These are phyloP conservation scores for Pseudomugil gertrudae DNA, from an alignment of 2,797 vertebrate species.

Conservation along the genomic window DNA sequence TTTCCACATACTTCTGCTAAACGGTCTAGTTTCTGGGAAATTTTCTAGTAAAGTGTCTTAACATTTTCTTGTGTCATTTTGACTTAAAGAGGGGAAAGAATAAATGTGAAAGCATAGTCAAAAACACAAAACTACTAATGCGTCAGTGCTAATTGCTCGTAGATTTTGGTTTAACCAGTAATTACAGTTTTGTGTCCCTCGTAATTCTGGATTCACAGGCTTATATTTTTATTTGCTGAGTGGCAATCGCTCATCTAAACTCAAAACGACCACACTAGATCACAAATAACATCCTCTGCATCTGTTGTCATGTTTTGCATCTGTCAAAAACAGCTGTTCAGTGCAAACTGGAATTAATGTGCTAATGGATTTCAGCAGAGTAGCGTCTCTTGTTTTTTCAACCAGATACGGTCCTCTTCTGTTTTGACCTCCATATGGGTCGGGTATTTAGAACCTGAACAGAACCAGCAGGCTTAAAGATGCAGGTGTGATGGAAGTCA, in stretches of 20 bases:
- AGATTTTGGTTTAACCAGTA: background rate
- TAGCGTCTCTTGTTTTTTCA: too few species aligned
- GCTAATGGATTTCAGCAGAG: background rate
- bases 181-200: background rate
- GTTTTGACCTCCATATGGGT: background rate
- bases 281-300: background rate
- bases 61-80: slow-evolving; percentile 35
- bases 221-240: background rate
- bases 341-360: background rate
- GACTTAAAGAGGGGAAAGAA: background rate
- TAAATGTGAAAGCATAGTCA: too few species aligned
- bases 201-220: background rate
- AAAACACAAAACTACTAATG: background rate
- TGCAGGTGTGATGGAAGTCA: too few species aligned
- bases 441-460: background rate
- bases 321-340: background rate
- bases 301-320: background rate
- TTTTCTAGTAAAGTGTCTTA: slow-evolving; percentile 8
- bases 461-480: too few species aligned
- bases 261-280: background rate
- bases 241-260: background rate
- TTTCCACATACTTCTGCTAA: slow-evolving; percentile 11
- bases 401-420: too few species aligned
- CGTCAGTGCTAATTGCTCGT: background rate
- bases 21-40: slow-evolving; percentile 15